These are phyloP conservation scores for Cheilosia grossa DNA, from an alignment of 2,888 invertebrate genomes.

Conservation along the genomic window DNA sequence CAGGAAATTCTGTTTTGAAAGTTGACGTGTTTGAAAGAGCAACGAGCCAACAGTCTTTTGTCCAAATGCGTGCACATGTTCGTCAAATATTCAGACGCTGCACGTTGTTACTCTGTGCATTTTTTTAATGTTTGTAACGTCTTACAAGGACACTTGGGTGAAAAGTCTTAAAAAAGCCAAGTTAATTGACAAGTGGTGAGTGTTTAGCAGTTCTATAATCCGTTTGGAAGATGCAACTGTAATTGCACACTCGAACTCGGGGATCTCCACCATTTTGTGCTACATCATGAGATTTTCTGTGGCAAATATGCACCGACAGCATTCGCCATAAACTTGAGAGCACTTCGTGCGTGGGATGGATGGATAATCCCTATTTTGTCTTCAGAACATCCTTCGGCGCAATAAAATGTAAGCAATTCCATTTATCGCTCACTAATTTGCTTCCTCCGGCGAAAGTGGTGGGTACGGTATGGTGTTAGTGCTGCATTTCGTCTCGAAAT, in stretches of 20 bases:
- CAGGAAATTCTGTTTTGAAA: conserved; percentile 9
- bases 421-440: conserved; percentile 58
- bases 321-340: conserved; percentile 31
- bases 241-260: conserved; percentile 4
- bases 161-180: not conserved
- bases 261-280: not conserved
- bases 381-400: not conserved
- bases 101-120: conserved; percentile 1
- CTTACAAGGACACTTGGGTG: conserved; percentile 11
- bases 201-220: conserved; percentile 11
- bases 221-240: conserved; percentile 1
- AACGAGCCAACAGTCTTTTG: conserved; percentile 13
- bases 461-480: not conserved
- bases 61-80: conserved; percentile 13
- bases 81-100: conserved; percentile 34
- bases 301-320: conserved; percentile 9
- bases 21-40: not conserved
- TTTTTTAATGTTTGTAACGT: not conserved
- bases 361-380: conserved; percentile 10
- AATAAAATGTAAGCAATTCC: conserved; percentile 52
- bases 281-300: not conserved
- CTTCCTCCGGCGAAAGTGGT: conserved; percentile 13
- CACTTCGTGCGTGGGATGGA: conserved; percentile 7
- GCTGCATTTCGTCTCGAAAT: conserved; percentile 32
- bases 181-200: conserved; percentile 29